Evolutionary conservation across 23 tunicate genomes (phyloP).

Genomic region (Corella eumyota): DNA sequence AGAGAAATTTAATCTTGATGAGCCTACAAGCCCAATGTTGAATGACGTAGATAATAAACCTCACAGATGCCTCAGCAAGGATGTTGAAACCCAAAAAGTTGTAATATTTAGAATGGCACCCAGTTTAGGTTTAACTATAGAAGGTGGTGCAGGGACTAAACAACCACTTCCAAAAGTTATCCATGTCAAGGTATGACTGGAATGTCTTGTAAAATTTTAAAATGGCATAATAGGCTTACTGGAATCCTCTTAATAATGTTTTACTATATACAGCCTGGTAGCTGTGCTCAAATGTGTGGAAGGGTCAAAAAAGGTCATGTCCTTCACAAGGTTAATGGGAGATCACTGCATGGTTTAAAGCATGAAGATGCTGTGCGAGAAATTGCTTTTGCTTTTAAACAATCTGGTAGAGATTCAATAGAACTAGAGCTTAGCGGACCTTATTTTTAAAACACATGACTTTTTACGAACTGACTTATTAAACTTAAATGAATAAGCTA

Average conservation of each 20-base stretch:
- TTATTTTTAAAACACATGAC: conserved; percentile 7
- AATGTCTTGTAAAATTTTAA: too few species aligned
- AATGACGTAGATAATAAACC: too few species aligned
- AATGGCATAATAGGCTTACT: too few species aligned
- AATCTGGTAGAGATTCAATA: conserved; percentile 42
- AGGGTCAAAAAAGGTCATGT: conserved; percentile 45
- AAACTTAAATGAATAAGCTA: too few species aligned
- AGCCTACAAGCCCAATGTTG: too few species aligned
- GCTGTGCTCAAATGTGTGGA: conserved; percentile 64
- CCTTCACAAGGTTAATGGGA: conserved; percentile 58
- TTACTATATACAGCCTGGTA: conserved; percentile 42
- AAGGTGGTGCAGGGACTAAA: conserved; percentile 70
- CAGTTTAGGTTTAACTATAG: conserved; percentile 40
- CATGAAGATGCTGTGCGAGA: conserved; percentile 28
- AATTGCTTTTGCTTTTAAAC: conserved; percentile 50
- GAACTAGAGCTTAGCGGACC: conserved; percentile 59
- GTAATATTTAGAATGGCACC: conserved; percentile 30
- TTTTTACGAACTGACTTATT: too few species aligned
- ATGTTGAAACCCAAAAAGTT: conserved; percentile 58
- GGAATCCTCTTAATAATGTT: too few species aligned
- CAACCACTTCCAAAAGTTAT: conserved; percentile 62
- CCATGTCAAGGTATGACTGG: conserved; percentile 23
- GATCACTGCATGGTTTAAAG: conserved; percentile 19
- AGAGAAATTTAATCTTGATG: too few species aligned
- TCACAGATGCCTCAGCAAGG: conserved; percentile 14